Percentiles rank a stretch among this genome's conserved stretches.
Conservation (phyloP, 2,113 vertebrate genomes). For the Marcusenius ussheri region DNA sequence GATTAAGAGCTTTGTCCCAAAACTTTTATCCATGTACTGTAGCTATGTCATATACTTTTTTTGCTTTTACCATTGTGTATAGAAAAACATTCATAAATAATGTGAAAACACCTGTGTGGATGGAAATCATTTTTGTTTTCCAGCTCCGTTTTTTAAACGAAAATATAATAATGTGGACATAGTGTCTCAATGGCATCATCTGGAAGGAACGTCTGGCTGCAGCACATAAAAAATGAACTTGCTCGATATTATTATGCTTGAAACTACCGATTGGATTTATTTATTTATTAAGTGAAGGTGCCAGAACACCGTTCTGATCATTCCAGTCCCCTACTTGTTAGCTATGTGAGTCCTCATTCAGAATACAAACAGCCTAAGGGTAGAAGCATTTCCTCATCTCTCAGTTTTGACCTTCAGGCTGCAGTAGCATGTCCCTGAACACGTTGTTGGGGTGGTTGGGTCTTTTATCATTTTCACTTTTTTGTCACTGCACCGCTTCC, state of each 20-base stretch:
- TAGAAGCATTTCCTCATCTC: not conserved
- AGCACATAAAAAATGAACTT: not conserved
- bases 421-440: not conserved
- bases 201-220: not conserved
- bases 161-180: not conserved
- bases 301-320: not conserved
- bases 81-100: not conserved
- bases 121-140: not conserved
- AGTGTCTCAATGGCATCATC: not conserved
- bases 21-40: not conserved
- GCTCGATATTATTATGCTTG: not conserved
- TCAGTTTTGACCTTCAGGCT: not conserved
- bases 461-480: not conserved
- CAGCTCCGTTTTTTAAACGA: not conserved
- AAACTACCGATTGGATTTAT: not conserved
- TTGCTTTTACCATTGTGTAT: not conserved
- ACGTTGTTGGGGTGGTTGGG: not conserved
- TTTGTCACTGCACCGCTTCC: not conserved
- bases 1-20: not conserved
- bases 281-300: not conserved
- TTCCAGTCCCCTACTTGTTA: not conserved
- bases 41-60: not conserved
- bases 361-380: not conserved
- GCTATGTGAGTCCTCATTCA: not conserved
- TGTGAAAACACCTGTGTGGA: not conserved